Conservation (phyloP, 2,797 vertebrate species). For the Tadarida brasiliensis region DNA sequence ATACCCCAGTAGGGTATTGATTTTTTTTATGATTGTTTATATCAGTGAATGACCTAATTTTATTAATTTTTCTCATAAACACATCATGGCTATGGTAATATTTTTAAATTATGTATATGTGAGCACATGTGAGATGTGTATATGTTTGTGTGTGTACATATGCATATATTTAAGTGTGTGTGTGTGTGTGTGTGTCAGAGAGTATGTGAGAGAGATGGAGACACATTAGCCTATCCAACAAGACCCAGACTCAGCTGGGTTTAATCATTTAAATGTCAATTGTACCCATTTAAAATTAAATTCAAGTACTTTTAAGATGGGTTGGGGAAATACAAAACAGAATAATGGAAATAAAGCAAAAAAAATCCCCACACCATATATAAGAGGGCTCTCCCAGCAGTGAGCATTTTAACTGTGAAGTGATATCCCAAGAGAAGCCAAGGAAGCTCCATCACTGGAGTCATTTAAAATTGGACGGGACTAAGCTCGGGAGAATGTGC, state of each 20-base stretch:
- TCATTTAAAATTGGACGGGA: constrained; percentile 72
- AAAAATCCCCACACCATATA: constrained; percentile 57
- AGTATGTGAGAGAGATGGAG: background rate
- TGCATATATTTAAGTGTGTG: background rate
- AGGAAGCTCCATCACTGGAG: constrained; percentile 66
- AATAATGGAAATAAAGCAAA: constrained; percentile 63
- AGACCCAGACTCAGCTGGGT: constrained; percentile 59
- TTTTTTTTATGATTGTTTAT: constrained; percentile 75
- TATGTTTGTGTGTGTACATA: background rate
- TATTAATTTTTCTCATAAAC: constrained; percentile 77
- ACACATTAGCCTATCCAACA: constrained; percentile 43
- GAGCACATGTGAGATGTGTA: background rate
- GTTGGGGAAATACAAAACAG: constrained; percentile 61
- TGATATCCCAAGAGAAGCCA: constrained; percentile 69
- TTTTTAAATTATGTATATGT: constrained; percentile 8
- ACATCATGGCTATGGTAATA: constrained; percentile 65
- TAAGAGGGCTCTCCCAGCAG: constrained; percentile 35
- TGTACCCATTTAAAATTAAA: constrained; percentile 74
- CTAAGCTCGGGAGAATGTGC: constrained; percentile 67
- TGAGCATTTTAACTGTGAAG: constrained; percentile 65
- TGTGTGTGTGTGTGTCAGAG: background rate
- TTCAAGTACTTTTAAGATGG: constrained; percentile 74
- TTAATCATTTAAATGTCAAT: constrained; percentile 74
- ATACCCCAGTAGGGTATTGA: background rate
- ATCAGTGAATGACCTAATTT: constrained; percentile 77